These are phyloP conservation scores for Paracentrotus lividus DNA, from an alignment of 53 echinoderm and acorn worm genomes.

Conservation along the genomic window DNA sequence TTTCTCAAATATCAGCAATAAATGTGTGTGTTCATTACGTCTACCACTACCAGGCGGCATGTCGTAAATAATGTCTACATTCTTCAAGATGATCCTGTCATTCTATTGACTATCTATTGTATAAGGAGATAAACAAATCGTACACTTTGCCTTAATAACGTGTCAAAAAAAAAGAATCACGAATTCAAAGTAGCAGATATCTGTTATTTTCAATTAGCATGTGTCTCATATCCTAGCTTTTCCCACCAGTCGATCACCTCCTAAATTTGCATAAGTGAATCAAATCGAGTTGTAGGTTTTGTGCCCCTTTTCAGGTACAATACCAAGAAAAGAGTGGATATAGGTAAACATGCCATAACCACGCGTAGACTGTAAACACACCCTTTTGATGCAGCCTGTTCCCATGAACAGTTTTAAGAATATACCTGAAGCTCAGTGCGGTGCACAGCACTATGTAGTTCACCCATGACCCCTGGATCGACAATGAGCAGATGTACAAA, in stretches of 20 bases:
- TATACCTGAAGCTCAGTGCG: not conserved
- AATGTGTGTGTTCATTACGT: not conserved
- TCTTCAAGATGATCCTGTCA: not conserved
- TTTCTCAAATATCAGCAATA: constrained; percentile 43
- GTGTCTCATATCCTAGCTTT: not conserved
- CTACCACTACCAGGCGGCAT: not conserved
- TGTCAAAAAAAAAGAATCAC: not conserved
- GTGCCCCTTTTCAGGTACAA: not conserved
- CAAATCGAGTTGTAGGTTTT: not conserved
- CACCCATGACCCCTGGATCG: not conserved
- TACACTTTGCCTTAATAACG: not conserved
- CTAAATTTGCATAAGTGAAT: constrained; percentile 3
- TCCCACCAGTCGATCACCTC: not conserved
- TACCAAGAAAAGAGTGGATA: not conserved
- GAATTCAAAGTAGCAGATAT: not conserved
- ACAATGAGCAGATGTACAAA: not conserved
- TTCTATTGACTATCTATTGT: not conserved
- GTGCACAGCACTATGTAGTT: not conserved
- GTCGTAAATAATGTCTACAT: no score
- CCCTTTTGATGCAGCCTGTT: not conserved
- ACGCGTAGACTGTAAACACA: not conserved
- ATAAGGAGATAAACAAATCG: not conserved
- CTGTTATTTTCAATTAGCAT: constrained; percentile 11
- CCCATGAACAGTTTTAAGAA: not conserved
- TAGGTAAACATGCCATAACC: not conserved